Conservation (phyloP, 1,140 invertebrate species). For the Musca vetustissima region DNA sequence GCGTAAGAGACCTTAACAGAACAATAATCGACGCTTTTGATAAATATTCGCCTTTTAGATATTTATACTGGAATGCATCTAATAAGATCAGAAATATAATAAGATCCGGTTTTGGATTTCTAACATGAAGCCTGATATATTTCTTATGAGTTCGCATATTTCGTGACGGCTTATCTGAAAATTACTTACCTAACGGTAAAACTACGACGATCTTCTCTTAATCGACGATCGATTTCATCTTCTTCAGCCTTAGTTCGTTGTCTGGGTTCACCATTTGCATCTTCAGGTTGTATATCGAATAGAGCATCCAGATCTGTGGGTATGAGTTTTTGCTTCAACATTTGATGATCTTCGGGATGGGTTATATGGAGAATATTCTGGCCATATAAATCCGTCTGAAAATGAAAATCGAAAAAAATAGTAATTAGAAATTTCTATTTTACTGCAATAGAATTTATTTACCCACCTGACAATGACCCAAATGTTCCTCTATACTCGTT, state of each 20-base stretch:
- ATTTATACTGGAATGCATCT: too few relatives aligned
- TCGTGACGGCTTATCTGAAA: not conserved
- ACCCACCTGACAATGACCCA: conserved; percentile 82
- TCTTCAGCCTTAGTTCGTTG: conserved; percentile 52
- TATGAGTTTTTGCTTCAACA: conserved; percentile 69
- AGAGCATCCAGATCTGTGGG: conserved; percentile 58
- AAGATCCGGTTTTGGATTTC: too few relatives aligned
- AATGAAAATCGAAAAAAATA: conserved; percentile 41
- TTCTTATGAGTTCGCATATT: too few relatives aligned
- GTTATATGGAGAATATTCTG: conserved; percentile 78
- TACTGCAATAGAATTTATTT: not conserved
- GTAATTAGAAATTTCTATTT: conserved; percentile 9
- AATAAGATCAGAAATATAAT: too few relatives aligned
- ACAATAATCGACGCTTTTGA: too few relatives aligned
- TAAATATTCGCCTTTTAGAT: too few relatives aligned
- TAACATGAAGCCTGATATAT: too few relatives aligned
- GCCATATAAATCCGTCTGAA: conserved; percentile 81
- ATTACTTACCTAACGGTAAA: conserved; percentile 58
- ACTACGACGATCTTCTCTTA: conserved; percentile 50
- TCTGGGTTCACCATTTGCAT: conserved; percentile 47
- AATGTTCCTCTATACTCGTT: conserved; percentile 75
- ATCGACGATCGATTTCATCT: conserved; percentile 47
- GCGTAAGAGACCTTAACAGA: too few relatives aligned
- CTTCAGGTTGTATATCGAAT: conserved; percentile 49
- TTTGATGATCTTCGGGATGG: conserved; percentile 74